Percentiles rank a stretch among this genome's conserved stretches.
phyloP scores from a whole-genome alignment of 2,888 invertebrate species.

The Euproctis similis region DNA sequence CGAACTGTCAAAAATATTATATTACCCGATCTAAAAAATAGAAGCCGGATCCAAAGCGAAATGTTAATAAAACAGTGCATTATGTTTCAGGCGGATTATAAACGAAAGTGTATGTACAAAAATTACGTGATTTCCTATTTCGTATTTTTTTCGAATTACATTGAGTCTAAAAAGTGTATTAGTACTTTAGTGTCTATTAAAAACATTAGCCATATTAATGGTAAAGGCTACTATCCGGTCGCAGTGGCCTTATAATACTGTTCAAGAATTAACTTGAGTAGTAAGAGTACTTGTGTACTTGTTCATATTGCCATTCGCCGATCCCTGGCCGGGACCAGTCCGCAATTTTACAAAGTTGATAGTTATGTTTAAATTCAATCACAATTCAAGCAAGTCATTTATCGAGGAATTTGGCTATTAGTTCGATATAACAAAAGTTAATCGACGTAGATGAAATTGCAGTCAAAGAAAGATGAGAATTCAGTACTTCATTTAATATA shows the following conservation, averaged over 20 bases:
- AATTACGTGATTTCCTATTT: constrained; percentile 16
- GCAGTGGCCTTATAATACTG: constrained; percentile 67
- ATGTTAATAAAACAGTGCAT: constrained; percentile 13
- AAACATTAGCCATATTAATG: constrained; percentile 23
- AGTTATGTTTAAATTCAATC: no score
- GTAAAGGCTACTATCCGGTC: constrained; percentile 49
- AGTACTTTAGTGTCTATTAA: no score
- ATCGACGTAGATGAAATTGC: no score
- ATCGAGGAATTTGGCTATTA: no score
- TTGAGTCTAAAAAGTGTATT: constrained; percentile 18
- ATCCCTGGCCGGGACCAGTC: constrained; percentile 49
- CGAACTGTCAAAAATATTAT: constrained; percentile 56
- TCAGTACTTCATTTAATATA: no score
- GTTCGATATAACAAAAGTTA: no score
- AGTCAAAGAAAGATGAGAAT: no score
- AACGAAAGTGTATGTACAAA: constrained; percentile 12
- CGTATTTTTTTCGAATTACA: constrained; percentile 7
- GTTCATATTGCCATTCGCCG: constrained; percentile 45
- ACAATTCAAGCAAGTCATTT: no score
- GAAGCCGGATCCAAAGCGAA: constrained; percentile 13
- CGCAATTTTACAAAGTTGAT: no score
- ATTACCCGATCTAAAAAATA: constrained; percentile 32
- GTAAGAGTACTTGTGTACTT: no score
- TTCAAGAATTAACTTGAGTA: constrained; percentile 43
- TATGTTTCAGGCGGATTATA: constrained; percentile 28